These are phyloP conservation scores for Hiodon tergisus DNA, from an alignment of 2,113 vertebrate genomes.

Conservation along the genomic window DNA sequence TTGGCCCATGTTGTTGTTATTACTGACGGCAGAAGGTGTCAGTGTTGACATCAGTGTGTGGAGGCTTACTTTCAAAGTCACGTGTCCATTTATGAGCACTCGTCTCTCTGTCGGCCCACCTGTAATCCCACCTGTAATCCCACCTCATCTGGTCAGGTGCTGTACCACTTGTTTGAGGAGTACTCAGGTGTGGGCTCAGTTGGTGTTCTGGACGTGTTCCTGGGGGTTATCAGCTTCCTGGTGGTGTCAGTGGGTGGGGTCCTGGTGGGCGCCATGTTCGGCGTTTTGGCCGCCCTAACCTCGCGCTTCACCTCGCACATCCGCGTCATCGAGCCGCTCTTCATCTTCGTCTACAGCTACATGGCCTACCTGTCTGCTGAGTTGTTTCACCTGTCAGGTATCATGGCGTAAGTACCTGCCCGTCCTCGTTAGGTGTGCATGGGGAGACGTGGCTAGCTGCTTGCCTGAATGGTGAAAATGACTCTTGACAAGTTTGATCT, in stretches of 20 bases:
- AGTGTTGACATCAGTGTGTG: neutral
- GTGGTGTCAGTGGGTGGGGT: constrained; percentile 84
- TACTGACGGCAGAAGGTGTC: neutral
- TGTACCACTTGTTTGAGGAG: constrained; percentile 93
- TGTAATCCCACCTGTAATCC: neutral
- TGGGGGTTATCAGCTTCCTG: constrained; percentile 88
- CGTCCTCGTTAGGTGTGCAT: neutral
- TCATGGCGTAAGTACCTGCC: constrained; percentile 86
- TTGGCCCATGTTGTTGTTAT: neutral
- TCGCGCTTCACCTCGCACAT: constrained; percentile 90
- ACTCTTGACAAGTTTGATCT: no score
- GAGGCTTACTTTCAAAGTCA: no score
- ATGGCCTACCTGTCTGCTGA: constrained; percentile 94
- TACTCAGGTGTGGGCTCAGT: constrained; percentile 67
- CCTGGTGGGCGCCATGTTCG: constrained; percentile 80
- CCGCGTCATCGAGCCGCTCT: constrained; percentile 94
- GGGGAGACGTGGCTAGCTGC: neutral
- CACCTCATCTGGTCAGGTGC: constrained; percentile 64
- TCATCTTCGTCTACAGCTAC: constrained; percentile 98
- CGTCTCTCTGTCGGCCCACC: neutral
- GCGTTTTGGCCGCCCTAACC: constrained; percentile 83
- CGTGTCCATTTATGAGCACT: neutral
- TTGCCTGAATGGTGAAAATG: no score
- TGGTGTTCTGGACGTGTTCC: constrained; percentile 69
- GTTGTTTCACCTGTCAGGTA: constrained; percentile 93